Percentiles rank a stretch among this genome's conserved stretches.
These are phyloP conservation scores for Pterois miles DNA, from an alignment of 2,797 vertebrate species.

Conservation along the genomic window DNA sequence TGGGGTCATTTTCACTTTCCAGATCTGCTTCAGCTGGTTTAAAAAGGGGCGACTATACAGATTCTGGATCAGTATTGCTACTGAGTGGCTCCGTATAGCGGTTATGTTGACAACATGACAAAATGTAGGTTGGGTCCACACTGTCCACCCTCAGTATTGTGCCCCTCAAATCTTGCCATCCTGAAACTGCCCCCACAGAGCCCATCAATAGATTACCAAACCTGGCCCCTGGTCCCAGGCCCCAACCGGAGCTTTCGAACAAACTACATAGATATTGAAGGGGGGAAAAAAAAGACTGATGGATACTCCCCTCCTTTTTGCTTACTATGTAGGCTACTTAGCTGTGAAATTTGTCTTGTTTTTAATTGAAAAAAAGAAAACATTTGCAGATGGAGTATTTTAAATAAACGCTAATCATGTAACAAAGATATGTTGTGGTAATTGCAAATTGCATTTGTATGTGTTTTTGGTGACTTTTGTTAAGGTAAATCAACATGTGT, in stretches of 20 bases:
- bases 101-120: neutral
- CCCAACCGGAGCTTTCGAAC: slow-evolving; percentile 39
- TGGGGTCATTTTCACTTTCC: slow-evolving; percentile 11
- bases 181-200: slow-evolving; percentile 12
- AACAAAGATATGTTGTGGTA: slow-evolving; percentile 55
- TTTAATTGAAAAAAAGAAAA: slow-evolving; percentile 86
- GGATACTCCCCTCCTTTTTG: slow-evolving; percentile 77
- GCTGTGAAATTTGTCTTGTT: slow-evolving; percentile 93
- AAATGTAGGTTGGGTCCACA: neutral
- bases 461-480: neutral
- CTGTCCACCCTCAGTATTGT: slow-evolving; percentile 31
- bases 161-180: slow-evolving; percentile 7
- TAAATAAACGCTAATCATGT: slow-evolving; percentile 94
- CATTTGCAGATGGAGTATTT: slow-evolving; percentile 93
- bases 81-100: neutral
- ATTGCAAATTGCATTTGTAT: neutral
- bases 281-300: slow-evolving; percentile 29
- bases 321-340: slow-evolving; percentile 98
- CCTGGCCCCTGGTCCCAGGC: slow-evolving; percentile 8
- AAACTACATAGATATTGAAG: slow-evolving; percentile 64
- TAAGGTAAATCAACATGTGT: neutral
- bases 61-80: slow-evolving; percentile 12
- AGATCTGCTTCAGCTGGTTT: neutral
- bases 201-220: neutral
- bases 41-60: neutral